Percentiles rank a stretch among this genome's conserved stretches.
Evolutionary conservation across 1,140 invertebrate species (phyloP).

Genomic region (Drosophila tropicalis): DNA sequence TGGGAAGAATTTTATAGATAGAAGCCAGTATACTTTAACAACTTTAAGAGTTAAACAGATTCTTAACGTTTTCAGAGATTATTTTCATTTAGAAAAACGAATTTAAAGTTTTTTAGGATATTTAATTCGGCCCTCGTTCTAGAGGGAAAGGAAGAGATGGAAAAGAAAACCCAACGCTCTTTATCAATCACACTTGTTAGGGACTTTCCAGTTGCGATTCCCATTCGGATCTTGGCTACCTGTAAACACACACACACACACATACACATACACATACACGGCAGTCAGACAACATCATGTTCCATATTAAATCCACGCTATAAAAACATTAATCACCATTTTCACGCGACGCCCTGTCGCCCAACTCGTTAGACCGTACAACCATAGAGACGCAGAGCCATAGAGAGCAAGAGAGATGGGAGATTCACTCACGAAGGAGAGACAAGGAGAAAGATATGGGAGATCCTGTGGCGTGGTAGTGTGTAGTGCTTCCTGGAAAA

Average conservation of each 20-base stretch:
- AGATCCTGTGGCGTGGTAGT: conserved; percentile 41
- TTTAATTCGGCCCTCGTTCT: neutral
- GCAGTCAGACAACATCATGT: conserved; percentile 41
- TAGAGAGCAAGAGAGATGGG: neutral
- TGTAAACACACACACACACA: conserved; percentile 19
- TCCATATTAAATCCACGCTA: conserved; percentile 76
- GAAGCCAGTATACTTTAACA: no score
- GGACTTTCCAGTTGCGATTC: conserved; percentile 55
- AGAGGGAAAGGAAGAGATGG: neutral
- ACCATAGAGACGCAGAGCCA: neutral
- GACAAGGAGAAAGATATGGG: conserved; percentile 19
- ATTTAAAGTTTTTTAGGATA: neutral
- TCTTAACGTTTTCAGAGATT: neutral
- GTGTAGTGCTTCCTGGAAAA: conserved; percentile 64
- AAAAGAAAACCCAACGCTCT: conserved; percentile 12
- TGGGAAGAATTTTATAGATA: no score
- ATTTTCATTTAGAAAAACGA: neutral
- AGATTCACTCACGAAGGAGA: no score
- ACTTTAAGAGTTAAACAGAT: no score
- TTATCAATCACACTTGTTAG: conserved; percentile 71
- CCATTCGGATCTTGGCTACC: conserved; percentile 56
- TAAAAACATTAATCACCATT: conserved; percentile 78
- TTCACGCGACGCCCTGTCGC: conserved; percentile 72
- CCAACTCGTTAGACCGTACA: conserved; percentile 56
- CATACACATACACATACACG: neutral